These are phyloP conservation scores for Caracal caracal DNA, from an alignment of 2,113 vertebrate species.

Conservation along the genomic window DNA sequence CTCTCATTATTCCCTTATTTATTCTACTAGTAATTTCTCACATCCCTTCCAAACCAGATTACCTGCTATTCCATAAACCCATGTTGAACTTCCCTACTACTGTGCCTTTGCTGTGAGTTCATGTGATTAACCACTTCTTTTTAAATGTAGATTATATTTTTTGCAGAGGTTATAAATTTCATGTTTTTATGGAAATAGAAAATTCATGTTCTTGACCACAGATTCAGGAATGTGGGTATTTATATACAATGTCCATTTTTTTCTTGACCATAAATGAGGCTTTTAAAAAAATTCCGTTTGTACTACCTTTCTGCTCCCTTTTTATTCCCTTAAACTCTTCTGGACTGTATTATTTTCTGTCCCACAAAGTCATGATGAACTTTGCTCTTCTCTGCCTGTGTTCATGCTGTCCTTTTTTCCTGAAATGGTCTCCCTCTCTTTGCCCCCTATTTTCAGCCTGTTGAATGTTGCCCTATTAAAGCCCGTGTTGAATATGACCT, in stretches of 20 bases:
- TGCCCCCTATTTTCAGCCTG: neutral
- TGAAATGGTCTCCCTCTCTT: slow-evolving; percentile 5
- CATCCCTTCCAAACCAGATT: neutral
- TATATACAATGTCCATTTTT: neutral
- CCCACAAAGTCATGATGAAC: neutral
- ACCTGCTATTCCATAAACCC: neutral
- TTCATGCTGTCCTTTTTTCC: neutral
- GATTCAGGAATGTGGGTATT: slow-evolving; percentile 10
- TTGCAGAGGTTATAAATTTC: neutral
- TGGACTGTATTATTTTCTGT: neutral
- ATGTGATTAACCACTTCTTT: neutral
- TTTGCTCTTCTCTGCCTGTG: neutral
- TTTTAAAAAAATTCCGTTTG: neutral
- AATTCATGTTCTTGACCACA: neutral
- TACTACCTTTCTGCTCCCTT: neutral
- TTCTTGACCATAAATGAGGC: neutral
- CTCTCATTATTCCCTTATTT: neutral
- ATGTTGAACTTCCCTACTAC: neutral
- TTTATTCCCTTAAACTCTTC: neutral
- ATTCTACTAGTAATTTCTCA: neutral
- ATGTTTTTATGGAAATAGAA: neutral
- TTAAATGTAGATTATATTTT: neutral
- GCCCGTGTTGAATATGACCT: neutral
- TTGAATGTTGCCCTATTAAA: neutral
- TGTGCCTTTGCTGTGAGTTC: neutral